These are phyloP conservation scores for Calephelis perditalis DNA, from an alignment of 2,888 invertebrate species.

Conservation along the genomic window DNA sequence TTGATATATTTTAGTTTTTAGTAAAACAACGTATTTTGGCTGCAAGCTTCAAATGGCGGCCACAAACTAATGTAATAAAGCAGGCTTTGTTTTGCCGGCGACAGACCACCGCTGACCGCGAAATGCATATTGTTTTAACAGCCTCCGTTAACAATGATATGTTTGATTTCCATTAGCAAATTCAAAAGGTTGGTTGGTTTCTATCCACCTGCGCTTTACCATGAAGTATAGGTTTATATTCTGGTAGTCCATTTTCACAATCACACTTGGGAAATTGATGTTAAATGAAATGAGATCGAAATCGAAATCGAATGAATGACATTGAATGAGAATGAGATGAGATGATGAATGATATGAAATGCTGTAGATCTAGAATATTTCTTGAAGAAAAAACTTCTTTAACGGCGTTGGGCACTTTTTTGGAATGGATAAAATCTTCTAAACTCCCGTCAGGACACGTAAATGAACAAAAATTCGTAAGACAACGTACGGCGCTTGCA, in stretches of 20 bases:
- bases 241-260: no score
- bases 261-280: background rate
- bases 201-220: constrained; percentile 4
- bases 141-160: constrained; percentile 10
- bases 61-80: constrained; percentile 25
- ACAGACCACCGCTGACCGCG: constrained; percentile 25
- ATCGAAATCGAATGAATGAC: no score
- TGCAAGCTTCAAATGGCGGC: constrained; percentile 5
- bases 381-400: no score
- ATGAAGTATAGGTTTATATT: background rate
- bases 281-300: no score
- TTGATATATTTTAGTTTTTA: background rate
- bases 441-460: no score
- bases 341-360: no score
- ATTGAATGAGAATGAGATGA: no score
- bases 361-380: no score
- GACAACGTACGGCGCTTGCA: no score
- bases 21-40: constrained; percentile 6
- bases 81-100: constrained; percentile 25
- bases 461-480: no score
- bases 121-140: constrained; percentile 22
- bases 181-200: background rate
- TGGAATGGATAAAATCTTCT: no score
- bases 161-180: constrained; percentile 14
- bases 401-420: no score